Evolutionary conservation across 2,888 invertebrate genomes (phyloP).

Genomic region (Dioctria linearis): DNA sequence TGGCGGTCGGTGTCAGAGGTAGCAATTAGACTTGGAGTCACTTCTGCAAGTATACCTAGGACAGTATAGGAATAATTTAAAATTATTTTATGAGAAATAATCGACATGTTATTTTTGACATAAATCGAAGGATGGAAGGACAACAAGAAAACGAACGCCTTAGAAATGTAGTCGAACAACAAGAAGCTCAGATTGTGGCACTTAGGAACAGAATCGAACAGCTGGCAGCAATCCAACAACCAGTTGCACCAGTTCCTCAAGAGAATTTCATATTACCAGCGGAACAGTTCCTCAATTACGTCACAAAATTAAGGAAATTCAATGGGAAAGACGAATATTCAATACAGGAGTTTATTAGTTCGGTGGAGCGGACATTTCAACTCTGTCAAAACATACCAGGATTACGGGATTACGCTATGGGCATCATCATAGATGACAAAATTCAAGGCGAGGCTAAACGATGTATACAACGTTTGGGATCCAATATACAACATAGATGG

Average conservation of each 20-base stretch:
- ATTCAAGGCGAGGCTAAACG: conserved; percentile 13
- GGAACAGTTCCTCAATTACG: conserved; percentile 15
- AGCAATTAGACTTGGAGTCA: too few relatives aligned
- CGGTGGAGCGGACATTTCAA: too few relatives aligned
- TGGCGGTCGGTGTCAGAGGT: too few relatives aligned
- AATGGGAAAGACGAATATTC: conserved; percentile 8
- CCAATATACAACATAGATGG: neutral
- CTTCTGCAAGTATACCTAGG: too few relatives aligned
- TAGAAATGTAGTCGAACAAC: conserved; percentile 7
- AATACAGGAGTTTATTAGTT: neutral
- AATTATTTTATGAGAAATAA: too few relatives aligned
- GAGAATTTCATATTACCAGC: neutral
- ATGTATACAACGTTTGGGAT: conserved; percentile 9
- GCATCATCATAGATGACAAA: conserved; percentile 17
- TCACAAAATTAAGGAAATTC: conserved; percentile 13
- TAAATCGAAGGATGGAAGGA: neutral
- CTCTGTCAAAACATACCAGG: neutral
- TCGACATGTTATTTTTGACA: neutral
- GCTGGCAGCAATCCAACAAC: neutral
- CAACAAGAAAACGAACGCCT: neutral
- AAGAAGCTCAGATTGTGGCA: conserved; percentile 14
- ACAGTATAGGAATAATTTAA: too few relatives aligned
- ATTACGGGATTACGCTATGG: neutral
- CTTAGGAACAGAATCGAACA: conserved; percentile 6
- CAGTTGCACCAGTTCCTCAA: neutral